phyloP scores from a whole-genome alignment of 2,113 vertebrate species.

The Ancistrus triradiatus region DNA sequence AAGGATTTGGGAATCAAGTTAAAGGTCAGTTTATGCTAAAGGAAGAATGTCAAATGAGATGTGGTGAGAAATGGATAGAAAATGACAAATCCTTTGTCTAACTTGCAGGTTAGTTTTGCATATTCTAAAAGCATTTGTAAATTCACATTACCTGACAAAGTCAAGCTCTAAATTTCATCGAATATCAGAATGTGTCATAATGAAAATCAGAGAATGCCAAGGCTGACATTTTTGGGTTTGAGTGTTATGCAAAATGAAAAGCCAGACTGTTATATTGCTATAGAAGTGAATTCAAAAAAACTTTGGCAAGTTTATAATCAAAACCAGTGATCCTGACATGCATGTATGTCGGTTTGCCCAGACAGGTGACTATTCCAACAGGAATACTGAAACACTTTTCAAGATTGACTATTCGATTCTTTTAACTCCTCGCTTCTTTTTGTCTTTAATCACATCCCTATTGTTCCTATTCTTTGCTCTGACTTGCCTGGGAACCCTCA shows the following conservation, averaged over 20 bases:
- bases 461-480: neutral
- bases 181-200: no score
- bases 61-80: neutral
- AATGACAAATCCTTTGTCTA: neutral
- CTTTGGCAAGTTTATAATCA: conserved; percentile 43
- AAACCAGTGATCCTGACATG: neutral
- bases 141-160: neutral
- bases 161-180: no score
- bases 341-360: neutral
- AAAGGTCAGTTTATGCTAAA: neutral
- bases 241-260: no score
- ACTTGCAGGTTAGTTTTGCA: neutral
- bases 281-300: neutral
- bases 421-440: neutral
- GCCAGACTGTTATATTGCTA: neutral
- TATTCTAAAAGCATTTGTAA: neutral
- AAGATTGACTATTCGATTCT: neutral
- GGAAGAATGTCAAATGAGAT: neutral
- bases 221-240: no score
- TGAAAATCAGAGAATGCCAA: no score
- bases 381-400: neutral
- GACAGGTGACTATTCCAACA: neutral
- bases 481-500: conserved; percentile 13
- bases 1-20: neutral
- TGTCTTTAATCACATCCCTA: neutral